Percentiles rank a stretch among this genome's conserved stretches.
Conservation (phyloP, 2,113 vertebrate species). For the Equus quagga region DNA sequence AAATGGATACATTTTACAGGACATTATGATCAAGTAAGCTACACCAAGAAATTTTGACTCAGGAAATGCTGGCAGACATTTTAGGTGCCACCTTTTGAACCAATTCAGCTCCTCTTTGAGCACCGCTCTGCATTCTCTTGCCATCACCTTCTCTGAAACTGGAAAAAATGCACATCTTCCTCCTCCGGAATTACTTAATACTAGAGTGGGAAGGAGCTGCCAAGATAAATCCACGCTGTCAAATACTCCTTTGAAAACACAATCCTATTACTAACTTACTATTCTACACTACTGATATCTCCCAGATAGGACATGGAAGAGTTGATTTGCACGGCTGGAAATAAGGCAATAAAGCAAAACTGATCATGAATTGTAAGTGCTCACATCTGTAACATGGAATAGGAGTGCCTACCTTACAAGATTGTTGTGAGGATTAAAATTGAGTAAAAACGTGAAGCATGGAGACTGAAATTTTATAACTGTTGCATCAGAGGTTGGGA, state of each 20-base stretch:
- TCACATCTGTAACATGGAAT: background rate
- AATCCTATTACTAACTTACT: conserved; percentile 52
- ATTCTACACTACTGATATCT: background rate
- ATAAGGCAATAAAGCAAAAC: background rate
- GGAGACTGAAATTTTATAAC: background rate
- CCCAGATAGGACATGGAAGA: background rate
- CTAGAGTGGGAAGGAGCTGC: conserved; percentile 35
- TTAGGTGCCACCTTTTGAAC: background rate
- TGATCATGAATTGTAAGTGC: background rate
- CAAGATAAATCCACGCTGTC: conserved; percentile 34
- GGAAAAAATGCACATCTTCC: background rate
- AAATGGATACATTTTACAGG: background rate
- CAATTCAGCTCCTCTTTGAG: background rate
- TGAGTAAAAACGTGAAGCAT: background rate
- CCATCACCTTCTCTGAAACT: background rate
- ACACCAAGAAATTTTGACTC: background rate
- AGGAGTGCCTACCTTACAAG: background rate
- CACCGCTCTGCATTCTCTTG: background rate
- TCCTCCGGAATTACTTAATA: conserved; percentile 13
- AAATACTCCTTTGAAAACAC: conserved; percentile 45
- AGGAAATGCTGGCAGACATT: background rate
- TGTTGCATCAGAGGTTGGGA: background rate
- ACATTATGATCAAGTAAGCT: background rate
- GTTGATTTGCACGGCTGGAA: background rate
- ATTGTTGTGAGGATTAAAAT: background rate